These are phyloP conservation scores for Scomber scombrus DNA, from an alignment of 2,113 vertebrate genomes.

Conservation along the genomic window DNA sequence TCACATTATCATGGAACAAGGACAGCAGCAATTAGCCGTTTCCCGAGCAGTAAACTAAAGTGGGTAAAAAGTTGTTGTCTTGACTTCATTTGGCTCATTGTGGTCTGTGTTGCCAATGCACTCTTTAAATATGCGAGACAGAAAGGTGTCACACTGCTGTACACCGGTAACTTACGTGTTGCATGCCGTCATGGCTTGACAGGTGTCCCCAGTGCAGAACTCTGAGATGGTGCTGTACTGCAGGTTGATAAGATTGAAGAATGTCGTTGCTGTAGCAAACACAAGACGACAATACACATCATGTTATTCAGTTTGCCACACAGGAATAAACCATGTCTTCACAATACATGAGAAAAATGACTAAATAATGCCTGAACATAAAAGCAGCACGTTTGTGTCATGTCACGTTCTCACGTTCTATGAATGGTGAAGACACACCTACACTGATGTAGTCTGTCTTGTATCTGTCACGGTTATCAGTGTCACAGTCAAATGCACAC, in stretches of 20 bases:
- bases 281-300: constrained; percentile 37
- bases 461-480: neutral
- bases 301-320: neutral
- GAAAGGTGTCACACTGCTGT: neutral
- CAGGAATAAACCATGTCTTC: neutral
- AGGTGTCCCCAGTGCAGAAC: constrained; percentile 98
- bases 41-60: neutral
- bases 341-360: neutral
- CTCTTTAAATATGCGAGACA: neutral
- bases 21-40: neutral
- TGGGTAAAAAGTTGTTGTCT: neutral
- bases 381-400: neutral
- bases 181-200: constrained; percentile 97
- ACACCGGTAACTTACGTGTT: constrained; percentile 94
- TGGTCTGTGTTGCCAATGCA: too few relatives aligned
- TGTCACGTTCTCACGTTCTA: neutral
- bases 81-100: neutral
- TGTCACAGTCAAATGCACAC: constrained; percentile 18
- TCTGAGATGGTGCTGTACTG: constrained; percentile 99
- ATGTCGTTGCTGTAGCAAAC: constrained; percentile 92
- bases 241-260: constrained; percentile 99
- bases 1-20: neutral
- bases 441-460: neutral
- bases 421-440: constrained; percentile 22
- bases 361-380: neutral